Conservation (phyloP, 2,797 vertebrate genomes). For the Cryptoprocta ferox region DNA sequence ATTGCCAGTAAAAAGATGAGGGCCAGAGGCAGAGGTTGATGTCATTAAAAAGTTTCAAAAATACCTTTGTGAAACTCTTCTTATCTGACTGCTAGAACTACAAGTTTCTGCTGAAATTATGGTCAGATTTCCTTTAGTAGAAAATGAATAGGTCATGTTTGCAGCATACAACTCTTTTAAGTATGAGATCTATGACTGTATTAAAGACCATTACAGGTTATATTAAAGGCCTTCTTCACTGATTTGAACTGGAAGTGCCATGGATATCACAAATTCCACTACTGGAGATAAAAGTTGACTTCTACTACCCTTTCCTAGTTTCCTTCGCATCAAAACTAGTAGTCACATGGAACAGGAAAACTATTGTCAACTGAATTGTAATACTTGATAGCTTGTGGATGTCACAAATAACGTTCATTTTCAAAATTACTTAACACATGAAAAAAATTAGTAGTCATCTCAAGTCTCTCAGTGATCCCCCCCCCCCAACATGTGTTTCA, state of each 20-base stretch:
- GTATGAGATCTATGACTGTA: neutral
- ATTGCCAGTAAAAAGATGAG: neutral
- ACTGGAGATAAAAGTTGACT: neutral
- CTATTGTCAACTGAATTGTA: neutral
- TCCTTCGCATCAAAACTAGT: neutral
- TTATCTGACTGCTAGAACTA: neutral
- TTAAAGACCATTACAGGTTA: neutral
- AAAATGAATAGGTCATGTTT: neutral
- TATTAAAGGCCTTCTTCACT: conserved; percentile 4
- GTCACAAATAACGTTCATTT: conserved; percentile 19
- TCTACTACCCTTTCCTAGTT: neutral
- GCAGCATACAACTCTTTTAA: neutral
- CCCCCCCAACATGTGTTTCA: neutral
- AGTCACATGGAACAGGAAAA: neutral
- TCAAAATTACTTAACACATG: conserved; percentile 5
- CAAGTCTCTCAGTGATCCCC: neutral
- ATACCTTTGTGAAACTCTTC: neutral
- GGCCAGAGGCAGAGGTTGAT: neutral
- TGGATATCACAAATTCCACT: neutral
- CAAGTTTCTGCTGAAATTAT: neutral
- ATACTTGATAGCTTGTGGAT: neutral
- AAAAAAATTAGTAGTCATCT: neutral
- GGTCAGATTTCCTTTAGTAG: neutral
- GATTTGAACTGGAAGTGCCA: neutral
- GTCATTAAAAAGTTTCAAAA: conserved; percentile 34